These are phyloP conservation scores for Alexandromys fortis DNA, from an alignment of 2,113 vertebrate species.

Conservation along the genomic window DNA sequence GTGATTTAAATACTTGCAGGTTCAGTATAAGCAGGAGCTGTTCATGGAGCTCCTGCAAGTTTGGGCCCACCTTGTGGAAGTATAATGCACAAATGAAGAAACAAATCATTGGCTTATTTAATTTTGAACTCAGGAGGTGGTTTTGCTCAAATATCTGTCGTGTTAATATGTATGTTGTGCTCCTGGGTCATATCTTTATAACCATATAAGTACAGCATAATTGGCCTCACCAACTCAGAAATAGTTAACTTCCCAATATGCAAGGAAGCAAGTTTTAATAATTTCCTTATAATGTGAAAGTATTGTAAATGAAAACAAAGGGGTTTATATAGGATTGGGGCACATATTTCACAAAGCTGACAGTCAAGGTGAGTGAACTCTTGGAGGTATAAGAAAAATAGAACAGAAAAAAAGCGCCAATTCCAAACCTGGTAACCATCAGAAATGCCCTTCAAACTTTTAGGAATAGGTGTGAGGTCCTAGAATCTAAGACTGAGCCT, in stretches of 20 bases:
- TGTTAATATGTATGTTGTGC: background rate
- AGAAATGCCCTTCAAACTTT: background rate
- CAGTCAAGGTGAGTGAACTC: background rate
- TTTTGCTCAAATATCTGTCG: background rate
- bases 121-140: background rate
- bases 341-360: constrained; percentile 23
- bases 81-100: background rate
- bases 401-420: background rate
- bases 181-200: background rate
- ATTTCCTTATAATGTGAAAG: background rate
- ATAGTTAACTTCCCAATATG: background rate
- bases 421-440: background rate
- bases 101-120: background rate
- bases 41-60: background rate
- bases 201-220: background rate
- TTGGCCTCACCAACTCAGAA: constrained; percentile 34
- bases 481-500: background rate
- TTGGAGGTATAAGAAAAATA: background rate
- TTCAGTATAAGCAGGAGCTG: background rate
- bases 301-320: background rate
- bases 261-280: constrained; percentile 15
- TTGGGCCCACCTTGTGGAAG: background rate
- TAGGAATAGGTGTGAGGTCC: background rate
- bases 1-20: background rate
- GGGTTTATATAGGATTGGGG: background rate